Evolutionary conservation across 2,797 vertebrate genomes (phyloP).

Genomic region (Hydrophis major): DNA sequence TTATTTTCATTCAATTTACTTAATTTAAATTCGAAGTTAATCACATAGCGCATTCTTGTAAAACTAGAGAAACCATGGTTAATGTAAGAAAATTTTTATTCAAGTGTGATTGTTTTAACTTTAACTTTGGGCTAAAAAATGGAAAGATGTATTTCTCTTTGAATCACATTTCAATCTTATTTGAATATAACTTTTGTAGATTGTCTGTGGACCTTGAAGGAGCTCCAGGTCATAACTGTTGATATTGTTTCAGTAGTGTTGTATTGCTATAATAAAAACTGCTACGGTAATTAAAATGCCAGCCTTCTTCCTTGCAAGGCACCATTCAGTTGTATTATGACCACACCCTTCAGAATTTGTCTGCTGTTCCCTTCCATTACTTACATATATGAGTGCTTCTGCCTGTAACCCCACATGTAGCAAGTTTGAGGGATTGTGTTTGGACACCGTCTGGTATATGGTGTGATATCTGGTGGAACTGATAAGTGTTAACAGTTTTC

Average conservation of each 20-base stretch:
- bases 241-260: background rate
- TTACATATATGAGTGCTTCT: background rate
- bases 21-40: background rate
- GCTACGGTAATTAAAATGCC: background rate
- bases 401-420: background rate
- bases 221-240: background rate
- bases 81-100: background rate
- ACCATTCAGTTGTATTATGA: background rate
- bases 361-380: background rate
- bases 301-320: background rate
- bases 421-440: background rate
- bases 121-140: background rate
- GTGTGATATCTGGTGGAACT: background rate
- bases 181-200: background rate
- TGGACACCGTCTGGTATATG: background rate
- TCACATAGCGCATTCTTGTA: background rate
- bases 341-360: background rate
- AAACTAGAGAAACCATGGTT: background rate
- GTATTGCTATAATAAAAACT: background rate
- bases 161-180: background rate
- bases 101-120: background rate
- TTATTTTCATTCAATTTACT: background rate
- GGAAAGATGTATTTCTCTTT: background rate
- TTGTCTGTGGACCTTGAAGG: background rate
- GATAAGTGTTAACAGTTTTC: background rate